These are phyloP conservation scores for Ictalurus punctatus DNA, from an alignment of 2,113 vertebrate genomes.

Conservation along the genomic window DNA sequence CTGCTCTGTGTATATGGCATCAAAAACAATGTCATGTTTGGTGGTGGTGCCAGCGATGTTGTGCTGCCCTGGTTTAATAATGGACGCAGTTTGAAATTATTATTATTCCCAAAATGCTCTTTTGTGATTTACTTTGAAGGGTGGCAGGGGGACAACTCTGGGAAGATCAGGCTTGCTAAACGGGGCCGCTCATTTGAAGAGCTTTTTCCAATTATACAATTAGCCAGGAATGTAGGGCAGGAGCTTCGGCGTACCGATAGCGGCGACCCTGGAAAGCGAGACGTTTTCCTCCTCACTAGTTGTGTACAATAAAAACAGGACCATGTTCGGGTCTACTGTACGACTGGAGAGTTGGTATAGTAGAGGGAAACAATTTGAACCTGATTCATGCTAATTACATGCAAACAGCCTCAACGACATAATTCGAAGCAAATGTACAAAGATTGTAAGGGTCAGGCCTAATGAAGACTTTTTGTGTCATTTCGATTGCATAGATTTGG, in stretches of 20 bases:
- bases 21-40: not conserved
- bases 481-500: slow-evolving; percentile 21
- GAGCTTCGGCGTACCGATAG: slow-evolving; percentile 62
- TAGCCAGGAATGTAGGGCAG: slow-evolving; percentile 82
- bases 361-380: not conserved
- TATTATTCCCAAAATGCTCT: slow-evolving; percentile 81
- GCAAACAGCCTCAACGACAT: not conserved
- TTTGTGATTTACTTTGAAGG: slow-evolving; percentile 80
- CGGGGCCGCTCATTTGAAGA: slow-evolving; percentile 77
- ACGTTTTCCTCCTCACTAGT: slow-evolving; percentile 49
- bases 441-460: slow-evolving; percentile 4
- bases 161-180: slow-evolving; percentile 61
- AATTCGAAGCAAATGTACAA: not conserved
- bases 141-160: slow-evolving; percentile 54
- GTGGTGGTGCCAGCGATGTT: slow-evolving; percentile 38
- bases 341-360: not conserved
- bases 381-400: slow-evolving; percentile 4
- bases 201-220: slow-evolving; percentile 82
- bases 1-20: slow-evolving; percentile 1
- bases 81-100: slow-evolving; percentile 76
- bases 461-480: slow-evolving; percentile 15
- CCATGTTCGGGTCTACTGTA: not conserved
- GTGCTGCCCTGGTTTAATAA: slow-evolving; percentile 69
- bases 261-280: slow-evolving; percentile 67
- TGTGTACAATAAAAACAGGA: slow-evolving; percentile 23